Evolutionary conservation across 2,797 vertebrate genomes (phyloP).

Genomic region (Pelodytes ibericus): DNA sequence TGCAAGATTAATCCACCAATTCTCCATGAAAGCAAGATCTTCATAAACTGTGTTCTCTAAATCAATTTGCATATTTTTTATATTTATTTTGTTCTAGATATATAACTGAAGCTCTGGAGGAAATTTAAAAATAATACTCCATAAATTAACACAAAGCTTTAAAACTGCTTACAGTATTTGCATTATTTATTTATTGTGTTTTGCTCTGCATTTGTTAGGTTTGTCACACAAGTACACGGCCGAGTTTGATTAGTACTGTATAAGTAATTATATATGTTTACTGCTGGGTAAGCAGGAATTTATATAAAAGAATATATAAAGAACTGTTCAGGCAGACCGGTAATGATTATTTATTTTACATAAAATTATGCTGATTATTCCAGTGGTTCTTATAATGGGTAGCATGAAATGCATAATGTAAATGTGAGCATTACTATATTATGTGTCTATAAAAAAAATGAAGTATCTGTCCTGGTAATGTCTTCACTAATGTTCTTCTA

Average conservation of each 20-base stretch:
- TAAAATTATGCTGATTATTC: slow-evolving; percentile 26
- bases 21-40: slow-evolving; percentile 25
- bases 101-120: slow-evolving; percentile 21
- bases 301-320: slow-evolving; percentile 22
- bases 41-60: slow-evolving; percentile 8
- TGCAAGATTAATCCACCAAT: slow-evolving; percentile 20
- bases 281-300: slow-evolving; percentile 21
- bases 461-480: slow-evolving; percentile 28
- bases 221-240: slow-evolving; percentile 17
- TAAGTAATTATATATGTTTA: slow-evolving; percentile 40
- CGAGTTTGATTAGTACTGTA: slow-evolving; percentile 29
- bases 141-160: slow-evolving; percentile 52
- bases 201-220: slow-evolving; percentile 31
- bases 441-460: slow-evolving; percentile 46
- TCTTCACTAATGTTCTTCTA: background rate
- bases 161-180: slow-evolving; percentile 35
- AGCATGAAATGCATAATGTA: slow-evolving; percentile 42
- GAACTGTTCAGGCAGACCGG: slow-evolving; percentile 16
- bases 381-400: slow-evolving; percentile 22
- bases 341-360: slow-evolving; percentile 39
- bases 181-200: slow-evolving; percentile 45
- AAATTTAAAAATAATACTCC: slow-evolving; percentile 51
- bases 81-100: slow-evolving; percentile 10
- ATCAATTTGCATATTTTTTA: slow-evolving; percentile 44
- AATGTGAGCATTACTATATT: slow-evolving; percentile 60